Conservation (phyloP, 1,140 invertebrate genomes). For the Drosophila yakuba region DNA sequence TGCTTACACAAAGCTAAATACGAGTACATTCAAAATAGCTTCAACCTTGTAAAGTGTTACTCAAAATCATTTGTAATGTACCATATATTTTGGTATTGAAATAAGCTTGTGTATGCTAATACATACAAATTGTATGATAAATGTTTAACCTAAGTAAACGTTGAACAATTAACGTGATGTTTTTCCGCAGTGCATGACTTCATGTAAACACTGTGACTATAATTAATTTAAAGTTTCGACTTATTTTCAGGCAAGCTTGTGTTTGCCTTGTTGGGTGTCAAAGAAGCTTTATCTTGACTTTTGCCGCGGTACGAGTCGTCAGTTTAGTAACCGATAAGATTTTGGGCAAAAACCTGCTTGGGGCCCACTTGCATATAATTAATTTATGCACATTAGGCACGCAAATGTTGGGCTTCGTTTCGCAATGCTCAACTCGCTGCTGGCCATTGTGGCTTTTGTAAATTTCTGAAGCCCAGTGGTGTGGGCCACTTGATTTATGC, state of each 20-base stretch:
- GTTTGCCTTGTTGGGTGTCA: conserved; percentile 55
- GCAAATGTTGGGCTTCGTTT: conserved; percentile 61
- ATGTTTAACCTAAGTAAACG: too few relatives aligned
- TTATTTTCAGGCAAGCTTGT: conserved; percentile 46
- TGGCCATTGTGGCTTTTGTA: conserved; percentile 41
- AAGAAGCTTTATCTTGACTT: conserved; percentile 62
- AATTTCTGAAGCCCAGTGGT: background rate
- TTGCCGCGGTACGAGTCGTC: conserved; percentile 49
- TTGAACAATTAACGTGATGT: background rate
- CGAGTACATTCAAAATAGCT: background rate
- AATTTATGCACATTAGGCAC: conserved; percentile 79
- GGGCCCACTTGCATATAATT: conserved; percentile 52
- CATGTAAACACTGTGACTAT: conserved; percentile 13
- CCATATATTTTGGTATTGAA: too few relatives aligned
- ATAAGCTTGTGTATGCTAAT: too few relatives aligned
- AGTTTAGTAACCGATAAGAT: conserved; percentile 68
- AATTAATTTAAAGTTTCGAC: conserved; percentile 74
- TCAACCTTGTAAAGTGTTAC: too few relatives aligned
- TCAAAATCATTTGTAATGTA: too few relatives aligned
- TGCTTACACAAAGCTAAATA: background rate
- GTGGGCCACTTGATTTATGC: conserved; percentile 66
- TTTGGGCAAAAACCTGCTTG: conserved; percentile 15
- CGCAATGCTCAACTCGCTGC: conserved; percentile 33
- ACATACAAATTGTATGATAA: too few relatives aligned
- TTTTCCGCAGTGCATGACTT: background rate